Conservation (phyloP, 1,140 invertebrate genomes). For the Drosophila serrata region DNA sequence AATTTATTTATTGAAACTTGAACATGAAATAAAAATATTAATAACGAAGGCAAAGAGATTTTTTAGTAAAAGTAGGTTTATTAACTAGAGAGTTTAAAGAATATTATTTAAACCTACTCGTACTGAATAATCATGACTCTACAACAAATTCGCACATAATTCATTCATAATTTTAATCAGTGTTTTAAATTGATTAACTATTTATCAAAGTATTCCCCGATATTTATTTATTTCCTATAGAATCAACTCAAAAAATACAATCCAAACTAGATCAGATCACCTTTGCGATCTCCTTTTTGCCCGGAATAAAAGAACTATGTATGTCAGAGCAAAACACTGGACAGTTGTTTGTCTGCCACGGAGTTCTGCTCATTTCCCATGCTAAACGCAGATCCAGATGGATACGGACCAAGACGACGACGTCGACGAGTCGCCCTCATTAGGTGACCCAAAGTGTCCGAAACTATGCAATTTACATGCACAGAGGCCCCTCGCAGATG, state of each 20-base stretch:
- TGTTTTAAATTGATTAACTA: no score
- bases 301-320: constrained; percentile 33
- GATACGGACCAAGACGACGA: constrained; percentile 9
- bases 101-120: no score
- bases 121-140: no score
- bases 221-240: no score
- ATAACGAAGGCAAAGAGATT: neutral
- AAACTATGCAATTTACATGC: constrained; percentile 82
- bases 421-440: constrained; percentile 66
- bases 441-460: constrained; percentile 80
- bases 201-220: no score
- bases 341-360: constrained; percentile 16
- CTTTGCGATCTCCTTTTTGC: constrained; percentile 26
- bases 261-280: constrained; percentile 29
- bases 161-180: no score
- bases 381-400: constrained; percentile 43
- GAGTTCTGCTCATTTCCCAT: constrained; percentile 58
- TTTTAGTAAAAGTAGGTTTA: no score
- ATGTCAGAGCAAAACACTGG: constrained; percentile 34
- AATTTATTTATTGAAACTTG: no score
- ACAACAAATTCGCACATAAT: no score
- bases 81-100: no score
- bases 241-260: neutral
- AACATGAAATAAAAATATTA: neutral
- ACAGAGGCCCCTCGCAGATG: constrained; percentile 61